phyloP scores from a whole-genome alignment of 2,797 vertebrate species.

The Acanthornis magna region DNA sequence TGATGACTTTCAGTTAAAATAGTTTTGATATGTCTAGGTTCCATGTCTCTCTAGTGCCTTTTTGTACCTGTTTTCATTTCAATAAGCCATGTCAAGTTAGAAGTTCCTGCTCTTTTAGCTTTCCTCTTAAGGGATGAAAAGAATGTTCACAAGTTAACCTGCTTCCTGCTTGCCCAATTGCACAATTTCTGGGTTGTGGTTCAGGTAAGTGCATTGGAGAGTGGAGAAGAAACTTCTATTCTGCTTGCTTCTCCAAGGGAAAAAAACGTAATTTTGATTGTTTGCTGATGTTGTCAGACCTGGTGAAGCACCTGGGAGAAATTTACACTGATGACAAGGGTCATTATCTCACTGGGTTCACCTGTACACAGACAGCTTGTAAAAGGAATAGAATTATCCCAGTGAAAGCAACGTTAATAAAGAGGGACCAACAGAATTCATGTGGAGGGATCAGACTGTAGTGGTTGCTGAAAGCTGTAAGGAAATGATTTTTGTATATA shows the following conservation, averaged over 20 bases:
- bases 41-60: not conserved
- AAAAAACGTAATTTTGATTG: not conserved
- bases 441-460: not conserved
- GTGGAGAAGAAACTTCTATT: not conserved
- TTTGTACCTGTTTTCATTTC: not conserved
- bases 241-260: not conserved
- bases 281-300: not conserved
- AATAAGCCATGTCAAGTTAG: not conserved
- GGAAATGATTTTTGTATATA: not conserved
- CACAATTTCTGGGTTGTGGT: not conserved
- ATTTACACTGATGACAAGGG: not conserved
- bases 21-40: not conserved
- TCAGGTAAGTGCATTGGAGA: not conserved
- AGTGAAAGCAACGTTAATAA: not conserved
- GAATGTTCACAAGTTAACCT: not conserved
- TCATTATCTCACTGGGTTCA: not conserved
- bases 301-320: not conserved
- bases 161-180: not conserved
- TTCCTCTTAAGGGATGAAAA: not conserved
- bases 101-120: not conserved
- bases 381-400: not conserved
- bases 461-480: not conserved
- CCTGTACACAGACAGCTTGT: not conserved
- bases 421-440: not conserved
- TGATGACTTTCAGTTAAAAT: not conserved